Percentiles rank a stretch among this genome's conserved stretches.
Evolutionary conservation across 2,113 vertebrate genomes (phyloP).

Genomic region (Percina caprodes): DNA sequence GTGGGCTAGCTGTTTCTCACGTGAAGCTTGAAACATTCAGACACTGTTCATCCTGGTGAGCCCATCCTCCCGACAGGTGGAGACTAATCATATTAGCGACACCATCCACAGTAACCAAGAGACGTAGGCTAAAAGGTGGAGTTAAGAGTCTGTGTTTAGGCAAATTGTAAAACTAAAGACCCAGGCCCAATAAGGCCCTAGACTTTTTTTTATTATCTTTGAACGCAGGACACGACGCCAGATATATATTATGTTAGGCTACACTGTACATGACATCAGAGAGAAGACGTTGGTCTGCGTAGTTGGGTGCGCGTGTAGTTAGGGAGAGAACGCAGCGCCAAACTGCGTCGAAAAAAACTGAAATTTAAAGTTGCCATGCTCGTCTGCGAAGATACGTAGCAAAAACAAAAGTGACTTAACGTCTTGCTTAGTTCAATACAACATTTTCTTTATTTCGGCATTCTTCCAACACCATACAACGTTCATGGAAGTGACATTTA

Average conservation of each 20-base stretch:
- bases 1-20: not conserved
- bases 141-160: constrained; percentile 9
- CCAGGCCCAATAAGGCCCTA: not conserved
- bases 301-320: not conserved
- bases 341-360: not conserved
- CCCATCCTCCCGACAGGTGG: constrained; percentile 45
- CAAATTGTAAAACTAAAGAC: constrained; percentile 26
- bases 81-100: not conserved
- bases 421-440: accelerated
- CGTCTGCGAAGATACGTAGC: too few relatives aligned
- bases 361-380: not conserved
- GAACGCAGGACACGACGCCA: not conserved
- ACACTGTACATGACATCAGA: constrained; percentile 37
- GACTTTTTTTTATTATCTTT: constrained; percentile 21
- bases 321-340: not conserved
- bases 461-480: not conserved
- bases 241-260: constrained; percentile 32
- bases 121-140: not conserved
- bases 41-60: constrained; percentile 19
- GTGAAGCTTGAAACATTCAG: not conserved
- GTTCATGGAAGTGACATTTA: not conserved
- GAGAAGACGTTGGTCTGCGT: not conserved
- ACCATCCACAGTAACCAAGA: constrained; percentile 6
- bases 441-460: not conserved
- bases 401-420: too few relatives aligned